These are phyloP conservation scores for Drosophila algonquin DNA, from an alignment of 2,888 invertebrate species.

Conservation along the genomic window DNA sequence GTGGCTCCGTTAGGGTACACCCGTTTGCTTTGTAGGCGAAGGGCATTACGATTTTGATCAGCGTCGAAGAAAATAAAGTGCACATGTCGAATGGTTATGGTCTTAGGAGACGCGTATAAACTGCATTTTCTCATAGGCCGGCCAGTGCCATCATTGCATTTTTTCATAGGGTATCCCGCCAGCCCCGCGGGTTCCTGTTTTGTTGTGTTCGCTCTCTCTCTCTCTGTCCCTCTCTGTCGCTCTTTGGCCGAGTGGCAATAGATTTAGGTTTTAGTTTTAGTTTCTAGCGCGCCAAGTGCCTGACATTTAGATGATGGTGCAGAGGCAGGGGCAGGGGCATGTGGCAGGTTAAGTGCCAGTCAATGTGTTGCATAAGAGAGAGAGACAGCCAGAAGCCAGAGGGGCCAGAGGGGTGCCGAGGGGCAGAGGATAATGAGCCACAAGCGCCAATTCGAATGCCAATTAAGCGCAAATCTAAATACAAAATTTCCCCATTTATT, in stretches of 20 bases:
- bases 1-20: not conserved
- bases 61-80: not conserved
- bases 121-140: not conserved
- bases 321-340: not conserved
- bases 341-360: slow-evolving; percentile 67
- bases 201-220: too few relatives aligned
- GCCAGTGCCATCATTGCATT: not conserved
- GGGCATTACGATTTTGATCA: not conserved
- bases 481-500: slow-evolving; percentile 23
- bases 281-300: slow-evolving; percentile 70
- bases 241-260: not conserved
- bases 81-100: not conserved
- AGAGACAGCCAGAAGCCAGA: not conserved
- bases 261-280: slow-evolving; percentile 42
- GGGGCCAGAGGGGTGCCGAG: not conserved
- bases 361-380: slow-evolving; percentile 25
- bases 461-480: slow-evolving; percentile 35
- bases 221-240: not conserved
- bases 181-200: not conserved
- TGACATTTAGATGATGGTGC: slow-evolving; percentile 71
- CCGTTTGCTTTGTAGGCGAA: not conserved
- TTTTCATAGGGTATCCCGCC: not conserved
- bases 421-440: slow-evolving; percentile 35
- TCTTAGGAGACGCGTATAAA: not conserved
- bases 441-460: slow-evolving; percentile 43